Conservation (phyloP, 2,888 invertebrate species). For the Meteorus colon region DNA sequence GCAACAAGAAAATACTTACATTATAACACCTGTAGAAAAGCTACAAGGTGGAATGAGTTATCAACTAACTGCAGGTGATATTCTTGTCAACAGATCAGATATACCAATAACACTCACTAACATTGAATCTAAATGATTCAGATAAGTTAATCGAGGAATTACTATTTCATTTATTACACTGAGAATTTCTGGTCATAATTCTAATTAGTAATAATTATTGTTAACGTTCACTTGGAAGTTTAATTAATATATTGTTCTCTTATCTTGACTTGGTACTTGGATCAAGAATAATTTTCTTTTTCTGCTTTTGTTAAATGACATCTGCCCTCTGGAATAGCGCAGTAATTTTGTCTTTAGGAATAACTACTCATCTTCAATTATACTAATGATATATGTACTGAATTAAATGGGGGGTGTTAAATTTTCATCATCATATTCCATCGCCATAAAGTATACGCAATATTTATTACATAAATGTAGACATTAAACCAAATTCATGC, state of each 20-base stretch:
- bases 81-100: slow-evolving; percentile 58
- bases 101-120: slow-evolving; percentile 53
- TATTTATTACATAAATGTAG: slow-evolving; percentile 22
- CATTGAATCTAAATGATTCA: slow-evolving; percentile 45
- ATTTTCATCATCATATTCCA: background rate
- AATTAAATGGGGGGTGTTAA: background rate
- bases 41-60: slow-evolving; percentile 60
- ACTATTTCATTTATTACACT: slow-evolving; percentile 2
- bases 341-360: background rate
- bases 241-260: slow-evolving; percentile 1
- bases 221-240: slow-evolving; percentile 15
- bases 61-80: slow-evolving; percentile 58
- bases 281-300: slow-evolving; percentile 18
- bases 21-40: slow-evolving; percentile 63
- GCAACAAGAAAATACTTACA: slow-evolving; percentile 58
- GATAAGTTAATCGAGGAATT: background rate
- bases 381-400: background rate
- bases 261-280: background rate
- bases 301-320: background rate
- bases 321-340: background rate
- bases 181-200: slow-evolving; percentile 20
- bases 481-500: slow-evolving; percentile 24
- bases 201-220: background rate
- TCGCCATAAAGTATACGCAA: background rate
- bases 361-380: background rate